A percentile compares a stretch with the other conserved stretches of the same genome.
These are phyloP conservation scores for Steatocranus sp. DNA, from an alignment of 2,797 vertebrate species.

Conservation along the genomic window DNA sequence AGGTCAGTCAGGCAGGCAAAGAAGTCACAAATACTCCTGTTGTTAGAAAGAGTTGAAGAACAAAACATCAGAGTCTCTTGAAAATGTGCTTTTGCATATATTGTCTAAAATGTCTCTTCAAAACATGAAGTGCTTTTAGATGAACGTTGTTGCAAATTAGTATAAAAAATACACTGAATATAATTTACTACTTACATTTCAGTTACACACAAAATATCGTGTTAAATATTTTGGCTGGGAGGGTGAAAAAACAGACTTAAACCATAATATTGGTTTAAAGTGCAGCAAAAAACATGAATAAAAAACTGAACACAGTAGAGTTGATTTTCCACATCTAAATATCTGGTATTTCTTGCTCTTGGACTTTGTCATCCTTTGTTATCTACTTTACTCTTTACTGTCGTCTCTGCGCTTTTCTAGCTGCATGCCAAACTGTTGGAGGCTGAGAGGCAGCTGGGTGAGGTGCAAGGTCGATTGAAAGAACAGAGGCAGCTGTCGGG, in stretches of 20 bases:
- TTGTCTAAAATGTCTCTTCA: neutral
- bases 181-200: neutral
- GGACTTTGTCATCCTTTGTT: neutral
- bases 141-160: neutral
- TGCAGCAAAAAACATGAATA: neutral
- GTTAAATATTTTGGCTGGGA: neutral
- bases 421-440: slow-evolving; percentile 93
- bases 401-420: slow-evolving; percentile 59
- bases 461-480: slow-evolving; percentile 92
- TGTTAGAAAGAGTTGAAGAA: neutral
- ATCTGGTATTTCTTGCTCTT: neutral
- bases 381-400: neutral
- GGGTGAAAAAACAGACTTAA: neutral
- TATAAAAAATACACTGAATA: neutral
- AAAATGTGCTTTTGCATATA: neutral
- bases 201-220: fast-evolving
- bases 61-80: neutral
- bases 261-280: neutral
- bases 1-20: slow-evolving; percentile 70
- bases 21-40: neutral
- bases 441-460: slow-evolving; percentile 90
- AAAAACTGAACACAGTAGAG: neutral
- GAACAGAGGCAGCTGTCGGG: slow-evolving; percentile 95
- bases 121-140: neutral
- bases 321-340: neutral